Conservation (phyloP, 1,140 invertebrate genomes). For the Lepeophtheirus salmonis region DNA sequence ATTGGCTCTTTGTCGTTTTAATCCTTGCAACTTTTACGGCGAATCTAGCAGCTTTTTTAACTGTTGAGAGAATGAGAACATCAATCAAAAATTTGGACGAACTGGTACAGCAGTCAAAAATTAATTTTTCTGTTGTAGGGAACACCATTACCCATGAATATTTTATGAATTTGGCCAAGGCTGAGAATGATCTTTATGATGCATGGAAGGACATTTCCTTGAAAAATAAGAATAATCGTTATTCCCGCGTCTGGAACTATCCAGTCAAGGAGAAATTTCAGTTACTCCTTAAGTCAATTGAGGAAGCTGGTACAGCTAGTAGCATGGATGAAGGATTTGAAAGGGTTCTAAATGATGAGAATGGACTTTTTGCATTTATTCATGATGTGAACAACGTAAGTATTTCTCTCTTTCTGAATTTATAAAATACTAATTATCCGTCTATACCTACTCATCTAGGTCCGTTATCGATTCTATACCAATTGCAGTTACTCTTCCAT, state of each 20-base stretch:
- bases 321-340: slow-evolving; percentile 46
- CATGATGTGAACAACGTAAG: slow-evolving; percentile 46
- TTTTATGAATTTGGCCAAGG: slow-evolving; percentile 75
- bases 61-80: slow-evolving; percentile 84
- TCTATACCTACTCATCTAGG: slow-evolving; percentile 30
- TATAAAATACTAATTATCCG: no score
- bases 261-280: slow-evolving; percentile 75
- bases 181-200: slow-evolving; percentile 49
- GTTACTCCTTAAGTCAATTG: slow-evolving; percentile 60
- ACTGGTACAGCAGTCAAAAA: slow-evolving; percentile 59
- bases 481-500: slow-evolving; percentile 70
- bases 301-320: slow-evolving; percentile 46
- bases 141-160: slow-evolving; percentile 59
- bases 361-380: slow-evolving; percentile 69
- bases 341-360: slow-evolving; percentile 43
- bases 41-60: slow-evolving; percentile 86
- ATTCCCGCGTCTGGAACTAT: slow-evolving; percentile 76
- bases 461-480: slow-evolving; percentile 56
- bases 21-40: slow-evolving; percentile 90
- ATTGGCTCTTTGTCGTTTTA: slow-evolving; percentile 77
- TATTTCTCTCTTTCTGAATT: background rate
- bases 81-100: slow-evolving; percentile 70
- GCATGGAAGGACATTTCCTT: slow-evolving; percentile 44
- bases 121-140: slow-evolving; percentile 73
- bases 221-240: slow-evolving; percentile 48